phyloP scores from a whole-genome alignment of 37 sponge, comb jelly and placozoan genomes.

The Geodia barretti region DNA sequence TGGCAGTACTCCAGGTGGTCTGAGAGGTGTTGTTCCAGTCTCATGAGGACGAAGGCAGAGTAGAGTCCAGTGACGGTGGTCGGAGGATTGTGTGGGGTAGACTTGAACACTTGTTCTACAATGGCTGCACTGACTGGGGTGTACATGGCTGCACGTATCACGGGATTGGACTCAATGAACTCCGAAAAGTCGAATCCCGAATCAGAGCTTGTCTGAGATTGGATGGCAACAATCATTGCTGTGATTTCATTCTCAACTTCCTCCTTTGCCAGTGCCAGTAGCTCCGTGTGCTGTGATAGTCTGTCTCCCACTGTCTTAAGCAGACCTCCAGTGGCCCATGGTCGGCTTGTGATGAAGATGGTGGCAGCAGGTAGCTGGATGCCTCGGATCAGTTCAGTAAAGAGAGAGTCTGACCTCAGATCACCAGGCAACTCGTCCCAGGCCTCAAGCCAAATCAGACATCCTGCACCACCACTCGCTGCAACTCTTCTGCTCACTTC shows the following conservation, averaged over 20 bases:
- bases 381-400: conserved; percentile 17
- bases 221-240: no score
- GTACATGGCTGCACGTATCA: conserved; percentile 10
- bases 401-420: conserved; percentile 12
- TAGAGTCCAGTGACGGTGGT: conserved; percentile 13
- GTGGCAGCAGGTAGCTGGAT: conserved; percentile 11
- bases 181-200: neutral
- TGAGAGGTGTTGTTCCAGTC: neutral
- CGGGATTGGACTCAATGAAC: conserved; percentile 2
- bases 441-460: conserved; percentile 14
- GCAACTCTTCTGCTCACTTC: neutral
- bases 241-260: neutral
- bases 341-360: conserved; percentile 24
- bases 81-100: neutral
- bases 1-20: neutral
- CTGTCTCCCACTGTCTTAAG: neutral
- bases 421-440: conserved; percentile 19
- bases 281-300: conserved; percentile 6
- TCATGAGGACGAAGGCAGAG: conserved; percentile 11
- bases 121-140: conserved; percentile 5
- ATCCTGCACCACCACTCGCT: conserved; percentile 6
- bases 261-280: neutral
- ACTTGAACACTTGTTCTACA: conserved; percentile 1
- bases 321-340: conserved; percentile 19
- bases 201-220: neutral